Evolutionary conservation across 2,113 vertebrate species (phyloP).

Genomic region (Thunnus thynnus): DNA sequence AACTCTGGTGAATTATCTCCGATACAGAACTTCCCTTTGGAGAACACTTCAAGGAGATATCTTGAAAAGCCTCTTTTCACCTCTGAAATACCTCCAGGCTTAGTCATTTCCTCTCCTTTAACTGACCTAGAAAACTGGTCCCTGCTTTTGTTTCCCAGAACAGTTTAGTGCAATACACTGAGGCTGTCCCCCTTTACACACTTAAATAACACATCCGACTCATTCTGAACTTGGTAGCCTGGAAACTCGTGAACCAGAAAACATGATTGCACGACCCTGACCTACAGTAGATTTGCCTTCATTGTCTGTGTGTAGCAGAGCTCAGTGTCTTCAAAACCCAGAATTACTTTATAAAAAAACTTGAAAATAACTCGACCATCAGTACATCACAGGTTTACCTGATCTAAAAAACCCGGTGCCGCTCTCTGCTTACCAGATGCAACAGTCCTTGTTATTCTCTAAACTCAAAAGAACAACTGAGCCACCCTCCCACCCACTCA

Average conservation of each 20-base stretch:
- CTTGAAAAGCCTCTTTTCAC: slow-evolving; percentile 44
- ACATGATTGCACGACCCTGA: slow-evolving; percentile 47
- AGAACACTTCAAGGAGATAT: slow-evolving; percentile 50
- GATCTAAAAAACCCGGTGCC: slow-evolving; percentile 19
- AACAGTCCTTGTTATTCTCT: slow-evolving; percentile 23
- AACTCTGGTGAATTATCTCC: slow-evolving; percentile 44
- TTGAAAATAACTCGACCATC: slow-evolving; percentile 2
- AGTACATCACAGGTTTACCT: slow-evolving; percentile 12
- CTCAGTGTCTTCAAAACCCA: slow-evolving; percentile 32
- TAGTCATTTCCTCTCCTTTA: slow-evolving; percentile 55
- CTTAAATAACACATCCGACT: slow-evolving; percentile 34
- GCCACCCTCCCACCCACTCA: neutral
- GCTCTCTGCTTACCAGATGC: neutral
- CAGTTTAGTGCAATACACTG: slow-evolving; percentile 44
- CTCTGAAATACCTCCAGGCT: slow-evolving; percentile 67
- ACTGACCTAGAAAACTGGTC: slow-evolving; percentile 73
- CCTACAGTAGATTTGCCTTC: slow-evolving; percentile 42
- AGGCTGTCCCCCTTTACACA: slow-evolving; percentile 35
- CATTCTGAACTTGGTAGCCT: slow-evolving; percentile 46
- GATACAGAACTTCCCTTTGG: slow-evolving; percentile 40
- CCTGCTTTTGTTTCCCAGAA: slow-evolving; percentile 61
- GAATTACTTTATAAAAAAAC: neutral
- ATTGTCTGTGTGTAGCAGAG: slow-evolving; percentile 2
- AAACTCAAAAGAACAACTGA: slow-evolving; percentile 17
- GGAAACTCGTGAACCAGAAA: slow-evolving; percentile 68